phyloP scores from a whole-genome alignment of 2,113 vertebrate species.

The Callipepla californica region DNA sequence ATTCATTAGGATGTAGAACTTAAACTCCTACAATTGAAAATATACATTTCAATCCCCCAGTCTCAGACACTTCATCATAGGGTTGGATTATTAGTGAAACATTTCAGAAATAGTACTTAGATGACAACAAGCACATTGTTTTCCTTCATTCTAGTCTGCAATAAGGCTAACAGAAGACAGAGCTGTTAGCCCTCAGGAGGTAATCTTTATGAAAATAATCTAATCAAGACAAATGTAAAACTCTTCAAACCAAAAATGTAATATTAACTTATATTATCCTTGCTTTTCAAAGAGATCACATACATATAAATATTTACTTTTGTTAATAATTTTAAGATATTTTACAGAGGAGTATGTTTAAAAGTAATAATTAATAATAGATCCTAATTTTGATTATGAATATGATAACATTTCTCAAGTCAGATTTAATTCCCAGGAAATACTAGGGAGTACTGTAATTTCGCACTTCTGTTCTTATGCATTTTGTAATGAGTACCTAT shows the following conservation, averaged over 20 bases:
- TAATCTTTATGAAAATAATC: neutral
- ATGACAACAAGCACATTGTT: neutral
- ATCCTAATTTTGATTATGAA: neutral
- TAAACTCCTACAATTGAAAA: neutral
- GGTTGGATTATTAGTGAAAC: neutral
- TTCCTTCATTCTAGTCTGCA: neutral
- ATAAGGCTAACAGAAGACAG: neutral
- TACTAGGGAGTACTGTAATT: neutral
- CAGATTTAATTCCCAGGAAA: neutral
- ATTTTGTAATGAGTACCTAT: neutral
- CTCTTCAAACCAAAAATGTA: neutral
- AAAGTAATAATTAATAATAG: neutral
- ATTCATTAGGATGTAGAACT: neutral
- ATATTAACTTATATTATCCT: neutral
- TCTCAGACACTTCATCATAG: neutral
- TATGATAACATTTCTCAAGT: neutral
- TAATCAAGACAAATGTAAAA: constrained; percentile 10
- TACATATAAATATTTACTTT: neutral
- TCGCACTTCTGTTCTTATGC: neutral
- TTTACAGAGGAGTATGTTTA: neutral
- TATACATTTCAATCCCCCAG: neutral
- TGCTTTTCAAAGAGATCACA: neutral
- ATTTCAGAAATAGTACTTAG: neutral
- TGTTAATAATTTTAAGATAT: neutral
- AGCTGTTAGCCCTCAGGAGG: neutral